Evolutionary conservation across 2,113 vertebrate genomes (phyloP), one percentile per base, ranked within the genome.

Genomic region (Argyrosomus japonicus): DNA sequence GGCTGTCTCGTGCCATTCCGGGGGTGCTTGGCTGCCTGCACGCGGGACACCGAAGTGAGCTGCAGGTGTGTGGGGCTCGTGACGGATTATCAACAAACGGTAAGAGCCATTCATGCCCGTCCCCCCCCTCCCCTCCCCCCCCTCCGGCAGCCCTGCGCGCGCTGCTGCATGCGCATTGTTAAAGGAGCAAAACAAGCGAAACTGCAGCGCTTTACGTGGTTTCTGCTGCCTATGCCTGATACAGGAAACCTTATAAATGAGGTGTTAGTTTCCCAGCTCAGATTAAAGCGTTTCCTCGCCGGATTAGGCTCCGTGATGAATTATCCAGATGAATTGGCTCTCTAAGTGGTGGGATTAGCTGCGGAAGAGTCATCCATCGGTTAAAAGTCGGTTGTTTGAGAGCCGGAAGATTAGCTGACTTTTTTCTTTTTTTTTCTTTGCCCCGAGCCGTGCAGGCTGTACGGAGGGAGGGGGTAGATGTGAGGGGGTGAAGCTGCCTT

Each of bases 31-130:
- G 57, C 79, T 75, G 74, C 67, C 29, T 61, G 85, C 82, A 61
- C 73, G 76, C 83, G 72, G 81, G 87, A 88, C 90, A 61, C 62
- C 75, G 69, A 48, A 45, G 57, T 40, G 61, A 83, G 67, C 89
- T 61, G 88, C 89, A 90, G 84, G 90, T 87, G 89, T 87, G 88
- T 83, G 81, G 53, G 73, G 54, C 84, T 76, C 75, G 43, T 93
- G 92, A 92, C 89, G 84, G 89, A 91, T 92, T 83, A 92, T 90
- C 95, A 90, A 81, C 94, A 92, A 84, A 91, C 79, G 95, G 94
- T 95, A 94, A 94, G 93, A 84, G 53, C 18, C 32, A 25, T 18
- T 51, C 68, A 61, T 21, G 60, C 68, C 75, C 64, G 43, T 77
- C 83, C 83, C 56, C 88, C 47, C 83, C 83, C 56, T 89, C 47